phyloP scores from a whole-genome alignment of 2,888 invertebrate genomes.

The Habrosyne pyritoides region DNA sequence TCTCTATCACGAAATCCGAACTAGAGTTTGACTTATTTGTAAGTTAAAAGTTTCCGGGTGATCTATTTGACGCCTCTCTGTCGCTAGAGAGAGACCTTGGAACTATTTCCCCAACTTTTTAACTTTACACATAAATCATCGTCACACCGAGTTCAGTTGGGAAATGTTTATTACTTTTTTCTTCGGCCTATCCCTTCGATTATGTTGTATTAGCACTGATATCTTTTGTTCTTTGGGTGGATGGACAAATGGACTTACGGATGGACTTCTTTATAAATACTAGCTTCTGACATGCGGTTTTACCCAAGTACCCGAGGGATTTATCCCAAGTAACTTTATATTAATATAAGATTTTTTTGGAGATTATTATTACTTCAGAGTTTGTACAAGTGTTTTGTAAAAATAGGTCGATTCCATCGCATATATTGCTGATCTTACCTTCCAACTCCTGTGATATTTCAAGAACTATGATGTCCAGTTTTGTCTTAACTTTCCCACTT shows the following conservation, averaged over 20 bases:
- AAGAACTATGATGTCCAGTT: slow-evolving; percentile 16
- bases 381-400: no score
- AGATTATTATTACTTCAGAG: no score
- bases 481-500: slow-evolving; percentile 29
- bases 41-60: slow-evolving; percentile 6
- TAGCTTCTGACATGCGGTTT: no score
- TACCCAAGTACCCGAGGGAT: no score
- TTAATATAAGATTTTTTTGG: no score
- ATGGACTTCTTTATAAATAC: no score
- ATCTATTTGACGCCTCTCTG: slow-evolving; percentile 11
- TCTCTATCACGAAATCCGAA: background rate
- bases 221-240: background rate
- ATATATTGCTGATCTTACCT: no score
- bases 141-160: slow-evolving; percentile 14
- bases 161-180: slow-evolving; percentile 12
- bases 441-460: slow-evolving; percentile 38
- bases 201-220: slow-evolving; percentile 7
- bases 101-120: slow-evolving; percentile 14
- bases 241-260: no score
- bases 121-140: slow-evolving; percentile 21
- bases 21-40: background rate
- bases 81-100: slow-evolving; percentile 11
- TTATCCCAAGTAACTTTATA: no score
- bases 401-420: no score
- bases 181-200: background rate